A percentile compares a stretch with the other conserved stretches of the same genome.
phyloP scores from a whole-genome alignment of 1,140 invertebrate species.

The Sycobia sp. region DNA sequence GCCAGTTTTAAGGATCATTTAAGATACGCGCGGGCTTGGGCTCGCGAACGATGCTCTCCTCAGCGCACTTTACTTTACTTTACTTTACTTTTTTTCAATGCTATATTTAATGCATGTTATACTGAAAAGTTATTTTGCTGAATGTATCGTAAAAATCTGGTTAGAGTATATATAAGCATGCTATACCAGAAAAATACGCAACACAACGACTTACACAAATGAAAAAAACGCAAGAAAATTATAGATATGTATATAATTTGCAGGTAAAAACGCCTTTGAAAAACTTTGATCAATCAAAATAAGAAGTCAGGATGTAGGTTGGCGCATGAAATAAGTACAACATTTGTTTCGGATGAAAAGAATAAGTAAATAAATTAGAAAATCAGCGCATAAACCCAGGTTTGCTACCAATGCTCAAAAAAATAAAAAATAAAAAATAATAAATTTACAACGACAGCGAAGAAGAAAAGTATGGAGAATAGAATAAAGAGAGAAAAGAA shows the following conservation, averaged over 20 bases:
- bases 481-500: no score
- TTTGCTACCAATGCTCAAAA: constrained; percentile 16
- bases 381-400: background rate
- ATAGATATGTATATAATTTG: constrained; percentile 14
- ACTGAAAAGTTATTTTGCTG: constrained; percentile 6
- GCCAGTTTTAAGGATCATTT: no score
- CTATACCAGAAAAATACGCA: constrained; percentile 45
- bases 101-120: constrained; percentile 12
- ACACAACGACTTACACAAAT: constrained; percentile 41
- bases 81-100: no score
- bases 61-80: constrained; percentile 1
- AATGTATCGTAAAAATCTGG: constrained; percentile 7
- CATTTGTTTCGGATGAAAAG: no score
- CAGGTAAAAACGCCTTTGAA: background rate
- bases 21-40: no score
- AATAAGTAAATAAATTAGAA: constrained; percentile 1
- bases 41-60: constrained; percentile 5
- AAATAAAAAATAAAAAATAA: background rate
- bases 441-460: no score
- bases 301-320: background rate
- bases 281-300: constrained; percentile 10
- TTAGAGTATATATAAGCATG: constrained; percentile 49
- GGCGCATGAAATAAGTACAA: no score
- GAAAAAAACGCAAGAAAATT: constrained; percentile 18
- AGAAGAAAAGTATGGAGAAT: no score